These are phyloP conservation scores for Lampropteryx suffumata DNA, from an alignment of 2,888 invertebrate genomes.

Conservation along the genomic window DNA sequence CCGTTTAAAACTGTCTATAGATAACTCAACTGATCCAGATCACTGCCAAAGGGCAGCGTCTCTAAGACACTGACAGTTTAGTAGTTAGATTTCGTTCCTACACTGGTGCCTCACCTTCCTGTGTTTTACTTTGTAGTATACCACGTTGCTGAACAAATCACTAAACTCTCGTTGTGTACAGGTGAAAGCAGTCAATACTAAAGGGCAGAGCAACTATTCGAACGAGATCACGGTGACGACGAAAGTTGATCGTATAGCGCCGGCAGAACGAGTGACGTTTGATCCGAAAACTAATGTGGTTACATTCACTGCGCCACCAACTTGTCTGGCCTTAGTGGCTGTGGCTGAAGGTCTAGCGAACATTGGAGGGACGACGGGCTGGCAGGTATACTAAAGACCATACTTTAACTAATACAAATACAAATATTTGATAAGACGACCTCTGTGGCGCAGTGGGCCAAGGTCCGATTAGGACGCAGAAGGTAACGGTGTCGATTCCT, in stretches of 20 bases:
- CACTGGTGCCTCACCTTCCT: no score
- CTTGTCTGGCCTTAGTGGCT: constrained; percentile 90
- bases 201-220: constrained; percentile 93
- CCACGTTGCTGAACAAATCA: constrained; percentile 10
- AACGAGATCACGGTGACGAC: constrained; percentile 92
- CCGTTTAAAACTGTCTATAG: no score
- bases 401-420: no score
- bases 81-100: no score
- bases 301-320: constrained; percentile 90
- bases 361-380: constrained; percentile 51
- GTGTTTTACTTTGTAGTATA: constrained; percentile 9
- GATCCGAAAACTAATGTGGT: constrained; percentile 90
- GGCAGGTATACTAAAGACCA: constrained; percentile 59
- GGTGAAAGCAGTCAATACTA: constrained; percentile 94
- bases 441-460: no score
- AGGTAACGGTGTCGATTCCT: no score
- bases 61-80: no score
- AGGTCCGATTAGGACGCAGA: no score
- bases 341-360: constrained; percentile 87
- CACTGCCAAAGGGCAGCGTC: no score
- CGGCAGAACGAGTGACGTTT: constrained; percentile 91
- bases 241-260: constrained; percentile 91
- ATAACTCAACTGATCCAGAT: no score
- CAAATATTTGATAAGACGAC: no score
- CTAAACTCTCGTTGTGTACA: constrained; percentile 48